These are phyloP conservation scores for Ploceus nigricollis DNA, from an alignment of 2,113 vertebrate genomes.

Conservation along the genomic window DNA sequence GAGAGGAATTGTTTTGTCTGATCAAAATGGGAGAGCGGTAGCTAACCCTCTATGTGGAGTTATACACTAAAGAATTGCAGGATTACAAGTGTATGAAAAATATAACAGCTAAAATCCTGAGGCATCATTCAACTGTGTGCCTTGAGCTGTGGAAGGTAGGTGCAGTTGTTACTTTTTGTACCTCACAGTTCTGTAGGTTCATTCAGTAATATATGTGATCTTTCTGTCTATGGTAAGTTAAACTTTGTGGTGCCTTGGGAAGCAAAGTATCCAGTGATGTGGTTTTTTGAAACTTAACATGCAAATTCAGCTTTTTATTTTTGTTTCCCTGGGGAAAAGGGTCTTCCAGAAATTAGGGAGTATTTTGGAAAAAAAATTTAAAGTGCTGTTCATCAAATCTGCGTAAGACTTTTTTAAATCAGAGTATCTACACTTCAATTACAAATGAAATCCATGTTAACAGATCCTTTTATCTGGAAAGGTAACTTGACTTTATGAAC, in stretches of 20 bases:
- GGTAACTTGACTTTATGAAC: background rate
- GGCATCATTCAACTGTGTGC: background rate
- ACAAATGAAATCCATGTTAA: background rate
- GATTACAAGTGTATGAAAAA: background rate
- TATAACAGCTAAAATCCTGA: background rate
- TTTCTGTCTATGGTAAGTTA: background rate
- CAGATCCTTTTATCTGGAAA: background rate
- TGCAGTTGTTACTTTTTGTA: background rate
- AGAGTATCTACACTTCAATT: background rate
- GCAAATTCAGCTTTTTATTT: background rate
- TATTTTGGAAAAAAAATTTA: background rate
- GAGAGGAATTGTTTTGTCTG: background rate
- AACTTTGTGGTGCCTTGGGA: background rate
- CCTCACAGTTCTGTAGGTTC: background rate
- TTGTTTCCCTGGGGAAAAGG: background rate
- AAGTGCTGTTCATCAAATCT: background rate
- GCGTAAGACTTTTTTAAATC: background rate
- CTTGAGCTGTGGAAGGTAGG: background rate
- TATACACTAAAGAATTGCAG: background rate
- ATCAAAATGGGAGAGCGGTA: background rate
- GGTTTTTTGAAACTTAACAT: background rate
- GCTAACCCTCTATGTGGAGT: background rate
- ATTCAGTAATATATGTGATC: background rate
- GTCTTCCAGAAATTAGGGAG: background rate
- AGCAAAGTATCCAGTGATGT: background rate